Base-by-base conservation (phyloP, 2,113 vertebrate genomes). In the cat (Felis catus) region DNA sequence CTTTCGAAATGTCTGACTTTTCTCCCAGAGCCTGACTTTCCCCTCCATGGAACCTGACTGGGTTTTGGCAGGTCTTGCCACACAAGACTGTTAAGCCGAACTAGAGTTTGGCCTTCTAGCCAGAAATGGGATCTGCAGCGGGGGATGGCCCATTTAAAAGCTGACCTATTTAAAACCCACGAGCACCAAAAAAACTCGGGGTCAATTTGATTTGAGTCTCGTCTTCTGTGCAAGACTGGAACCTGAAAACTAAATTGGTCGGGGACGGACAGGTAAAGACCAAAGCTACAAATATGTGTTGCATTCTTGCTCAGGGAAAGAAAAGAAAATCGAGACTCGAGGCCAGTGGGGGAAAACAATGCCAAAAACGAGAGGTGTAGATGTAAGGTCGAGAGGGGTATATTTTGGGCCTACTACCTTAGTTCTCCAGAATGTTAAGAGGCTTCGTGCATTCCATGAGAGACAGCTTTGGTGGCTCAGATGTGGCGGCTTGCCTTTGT, bases 161-260 rank as follows among this genome's bases (percentile, higher is more conserved):
- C 95, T 98, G 98, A 96, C 98, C 98, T 96, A 97, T 97, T 97
- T 98, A 98, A 98, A 98, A 90, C 80, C 96, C 97, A 90, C 1
- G 39, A 96, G 97, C 97, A 94, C 92, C 81, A 66, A 61, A 96
- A 84, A 94, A 45, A 70, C 95, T 73, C 80, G 0, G 80, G 98
- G 94, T 97, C 97, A 92, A 36, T 97, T 87, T 73, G 92, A 97
- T 97, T 89, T 73, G 84, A 95, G 93, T 91, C 92, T 82, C 83
- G 58, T 91, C 86, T 93, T 90, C 68, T 58, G 84, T 97, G 93
- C 36, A 61, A 92, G 70, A 53, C 68, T 74, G 63, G 82, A 96
- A 90, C 63, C 65, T 90, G 92, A 95, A 90, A 76, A 93, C 78
- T 93, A 97, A 94, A 70, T 92, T 96, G 90, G 92, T 92, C 83